Base-by-base conservation (phyloP, 2,888 invertebrate genomes). In the Pheosia gnoma region DNA sequence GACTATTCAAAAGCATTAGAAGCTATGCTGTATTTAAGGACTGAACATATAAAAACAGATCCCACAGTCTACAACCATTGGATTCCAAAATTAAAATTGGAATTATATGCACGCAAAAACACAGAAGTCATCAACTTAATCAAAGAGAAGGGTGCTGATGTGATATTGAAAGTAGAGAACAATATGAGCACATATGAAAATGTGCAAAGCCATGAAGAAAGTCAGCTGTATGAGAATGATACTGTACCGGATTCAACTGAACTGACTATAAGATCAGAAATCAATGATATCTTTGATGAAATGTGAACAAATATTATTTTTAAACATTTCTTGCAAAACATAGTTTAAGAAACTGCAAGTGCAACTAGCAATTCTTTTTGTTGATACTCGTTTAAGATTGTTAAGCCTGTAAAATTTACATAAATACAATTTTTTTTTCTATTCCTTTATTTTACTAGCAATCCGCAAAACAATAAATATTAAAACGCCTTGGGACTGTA, bases 251-350 rank as follows among this genome's bases (percentile, higher is more conserved):
- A 86, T 63, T 78, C 88, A 43, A 86, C 86, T 36, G 87, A 90
- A 61, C 71, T 92, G 7, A 83, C 82, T 11, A 84, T 93, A 55
- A 81, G 78, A 67, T 79, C 90, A 11, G 91, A 91, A 73, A 81
- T 90, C 11, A 85, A 92, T 75, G 85, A 90, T 66, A 83, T 93
- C 68, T 94, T 93, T 86, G 91, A 91, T 84, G 88, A 90, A 66
- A 89, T 90, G 81, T 91, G 83, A 82, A 58, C 25, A 43, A 9
- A 25, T 25, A 13, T 41, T n/a, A 51, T 5, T 38, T 47, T 2
- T 57, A 45, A 25, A 45, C 38, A 36, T 9, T 51, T 11, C n/a
- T 47, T 36, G 10, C n/a, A 9, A 43, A 43, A 9, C 9, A 43
- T 43, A 9, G 43, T 43, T 43, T 43, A 8, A 4, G 9, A 43